Evolutionary conservation across 2,797 vertebrate species (phyloP).

Genomic region (Hydrolagus colliei): DNA sequence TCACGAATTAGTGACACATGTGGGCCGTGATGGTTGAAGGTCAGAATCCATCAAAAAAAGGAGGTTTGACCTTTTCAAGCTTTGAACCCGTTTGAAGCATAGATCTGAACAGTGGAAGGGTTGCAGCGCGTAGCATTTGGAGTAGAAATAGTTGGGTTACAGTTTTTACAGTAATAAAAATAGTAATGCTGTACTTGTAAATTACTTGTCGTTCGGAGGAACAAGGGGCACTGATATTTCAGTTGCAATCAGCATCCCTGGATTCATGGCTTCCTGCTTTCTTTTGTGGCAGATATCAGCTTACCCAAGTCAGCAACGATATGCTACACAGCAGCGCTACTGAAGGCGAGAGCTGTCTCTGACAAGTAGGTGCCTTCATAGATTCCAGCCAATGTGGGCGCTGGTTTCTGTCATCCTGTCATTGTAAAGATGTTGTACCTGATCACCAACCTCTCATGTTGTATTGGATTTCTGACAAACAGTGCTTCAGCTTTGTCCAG

Average conservation of each 20-base stretch:
- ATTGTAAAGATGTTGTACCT: too few species aligned
- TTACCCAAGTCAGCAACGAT: constrained; percentile 98
- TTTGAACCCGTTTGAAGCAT: neutral
- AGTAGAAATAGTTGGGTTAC: neutral
- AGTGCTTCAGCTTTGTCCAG: too few species aligned
- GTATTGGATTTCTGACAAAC: too few species aligned
- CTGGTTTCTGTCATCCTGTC: too few species aligned
- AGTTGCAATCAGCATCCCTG: neutral
- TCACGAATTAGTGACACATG: neutral
- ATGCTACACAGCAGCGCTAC: constrained; percentile 96
- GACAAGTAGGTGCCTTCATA: constrained; percentile 82
- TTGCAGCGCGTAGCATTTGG: neutral
- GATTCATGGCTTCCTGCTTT: constrained; percentile 41
- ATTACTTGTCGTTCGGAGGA: neutral
- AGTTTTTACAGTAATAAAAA: neutral
- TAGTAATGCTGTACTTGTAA: neutral
- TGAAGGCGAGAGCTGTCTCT: constrained; percentile 95
- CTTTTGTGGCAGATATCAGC: constrained; percentile 83
- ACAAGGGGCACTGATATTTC: neutral
- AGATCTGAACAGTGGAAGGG: neutral
- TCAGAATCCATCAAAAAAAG: neutral
- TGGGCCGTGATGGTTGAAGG: neutral
- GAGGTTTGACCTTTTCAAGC: neutral
- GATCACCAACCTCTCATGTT: too few species aligned
- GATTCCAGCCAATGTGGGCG: too few species aligned